Evolutionary conservation across 1,140 invertebrate genomes (phyloP), one percentile per base, ranked within the genome.

Genomic region (Sitobion miscanthi): DNA sequence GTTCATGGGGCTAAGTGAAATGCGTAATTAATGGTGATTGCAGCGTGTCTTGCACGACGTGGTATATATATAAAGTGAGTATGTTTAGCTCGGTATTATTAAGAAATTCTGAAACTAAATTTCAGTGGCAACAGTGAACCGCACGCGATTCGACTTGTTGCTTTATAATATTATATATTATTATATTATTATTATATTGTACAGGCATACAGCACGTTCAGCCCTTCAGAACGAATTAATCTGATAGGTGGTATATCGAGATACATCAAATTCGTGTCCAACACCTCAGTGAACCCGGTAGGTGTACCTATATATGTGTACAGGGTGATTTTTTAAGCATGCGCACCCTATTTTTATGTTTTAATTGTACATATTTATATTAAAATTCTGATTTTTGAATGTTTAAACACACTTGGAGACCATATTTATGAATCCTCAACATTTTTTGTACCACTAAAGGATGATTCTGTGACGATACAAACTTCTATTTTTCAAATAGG

Each of bases 141-240:
- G 85, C 85, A 86, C 85, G 85, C 42, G 42, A 86, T 47, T 21
- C 30, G n/a, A 49, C 45, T 35, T n/a, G 45, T 87, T 52, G 85
- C 45, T n/a, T n/a, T 87, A 77, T 6, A 17, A 14, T 14, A 69
- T 69, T 62, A 30, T 62, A 54, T 21, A 57, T 25, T 57, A 62
- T 49, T 62, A 25, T 25, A 62, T 62, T 62, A 49, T 49, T 49
- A 30, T 62, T 47, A 11, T 47, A 47, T 47, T 52, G 42, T 42
- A 42, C 42, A 4, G 42, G 2, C 49, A 17, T 52, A 17, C 49
- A 17, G 49, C 49, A 47, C 25, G 85, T 49, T 45, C 4, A 5
- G 52, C 47, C 45, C 52, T 87, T 87, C 86, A 14, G 30, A 49
- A 87, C 30, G 86, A 87, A 87, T 87, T 49, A 52, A 87, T 47